Evolutionary conservation across 35 echinoderm and acorn worm species (phyloP).

Genomic region (Eucidaris tribuloides): DNA sequence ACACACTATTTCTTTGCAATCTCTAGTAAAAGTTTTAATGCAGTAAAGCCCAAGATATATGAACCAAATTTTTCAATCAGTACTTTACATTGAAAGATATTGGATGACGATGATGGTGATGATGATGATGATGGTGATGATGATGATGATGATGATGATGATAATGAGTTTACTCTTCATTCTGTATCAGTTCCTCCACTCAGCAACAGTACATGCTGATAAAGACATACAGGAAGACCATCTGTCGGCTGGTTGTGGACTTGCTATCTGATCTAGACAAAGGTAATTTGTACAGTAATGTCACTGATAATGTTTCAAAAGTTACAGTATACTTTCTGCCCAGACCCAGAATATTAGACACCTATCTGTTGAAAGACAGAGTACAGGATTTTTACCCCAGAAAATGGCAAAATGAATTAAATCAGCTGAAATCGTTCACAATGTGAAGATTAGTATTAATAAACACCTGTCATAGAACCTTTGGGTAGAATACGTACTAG

Average conservation of each 20-base stretch:
- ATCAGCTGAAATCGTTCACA: background rate
- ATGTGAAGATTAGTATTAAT: background rate
- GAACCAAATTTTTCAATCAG: too few species aligned
- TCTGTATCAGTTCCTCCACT: background rate
- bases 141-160: background rate
- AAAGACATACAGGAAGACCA: background rate
- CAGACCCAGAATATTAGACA: background rate
- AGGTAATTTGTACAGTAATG: background rate
- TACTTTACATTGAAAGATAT: too few species aligned
- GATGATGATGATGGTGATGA: too few species aligned
- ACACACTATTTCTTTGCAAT: background rate
- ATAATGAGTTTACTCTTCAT: background rate
- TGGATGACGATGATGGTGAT: too few species aligned
- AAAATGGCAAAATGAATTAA: too few species aligned
- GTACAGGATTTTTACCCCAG: background rate
- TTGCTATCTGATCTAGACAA: background rate
- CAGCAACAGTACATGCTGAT: constrained; percentile 4
- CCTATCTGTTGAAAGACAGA: background rate
- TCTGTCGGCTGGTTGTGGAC: background rate
- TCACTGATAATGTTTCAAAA: background rate
- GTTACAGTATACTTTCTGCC: background rate
- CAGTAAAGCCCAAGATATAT: too few species aligned
- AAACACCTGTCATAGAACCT: background rate
- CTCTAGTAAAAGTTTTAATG: too few species aligned
- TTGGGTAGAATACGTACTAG: too few species aligned